These are phyloP conservation scores for Bembecia ichneumoniformis DNA, from an alignment of 2,888 invertebrate genomes.

Conservation along the genomic window DNA sequence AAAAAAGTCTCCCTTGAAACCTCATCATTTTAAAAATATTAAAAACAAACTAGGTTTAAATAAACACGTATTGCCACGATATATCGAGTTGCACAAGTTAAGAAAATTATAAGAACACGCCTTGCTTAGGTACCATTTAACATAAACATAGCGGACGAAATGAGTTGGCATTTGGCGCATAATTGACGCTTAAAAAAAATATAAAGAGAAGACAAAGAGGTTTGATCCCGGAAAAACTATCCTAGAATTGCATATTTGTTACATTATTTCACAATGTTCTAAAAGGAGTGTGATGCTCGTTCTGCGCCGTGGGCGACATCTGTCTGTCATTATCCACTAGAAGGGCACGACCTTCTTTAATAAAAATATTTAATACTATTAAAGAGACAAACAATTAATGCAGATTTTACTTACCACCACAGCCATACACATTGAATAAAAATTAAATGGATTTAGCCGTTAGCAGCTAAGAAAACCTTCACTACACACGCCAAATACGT, in stretches of 20 bases:
- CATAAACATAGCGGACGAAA: neutral
- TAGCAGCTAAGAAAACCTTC: slow-evolving; percentile 59
- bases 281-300: neutral
- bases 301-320: neutral
- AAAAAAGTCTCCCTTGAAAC: no score
- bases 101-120: no score
- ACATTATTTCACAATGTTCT: neutral
- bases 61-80: no score
- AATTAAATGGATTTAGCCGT: slow-evolving; percentile 74
- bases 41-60: no score
- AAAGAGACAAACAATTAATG: slow-evolving; percentile 10
- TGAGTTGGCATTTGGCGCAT: neutral
- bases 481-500: slow-evolving; percentile 66
- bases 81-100: no score
- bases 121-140: no score
- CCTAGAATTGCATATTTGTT: neutral
- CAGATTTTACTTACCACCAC: slow-evolving; percentile 78
- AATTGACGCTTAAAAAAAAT: neutral
- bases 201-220: neutral
- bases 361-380: neutral
- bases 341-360: slow-evolving; percentile 46
- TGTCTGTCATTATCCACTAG: no score
- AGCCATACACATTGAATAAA: slow-evolving; percentile 88
- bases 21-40: no score
- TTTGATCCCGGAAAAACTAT: neutral